Evolutionary conservation across 2,888 invertebrate genomes (phyloP).

Genomic region (Leucophenga maculata): DNA sequence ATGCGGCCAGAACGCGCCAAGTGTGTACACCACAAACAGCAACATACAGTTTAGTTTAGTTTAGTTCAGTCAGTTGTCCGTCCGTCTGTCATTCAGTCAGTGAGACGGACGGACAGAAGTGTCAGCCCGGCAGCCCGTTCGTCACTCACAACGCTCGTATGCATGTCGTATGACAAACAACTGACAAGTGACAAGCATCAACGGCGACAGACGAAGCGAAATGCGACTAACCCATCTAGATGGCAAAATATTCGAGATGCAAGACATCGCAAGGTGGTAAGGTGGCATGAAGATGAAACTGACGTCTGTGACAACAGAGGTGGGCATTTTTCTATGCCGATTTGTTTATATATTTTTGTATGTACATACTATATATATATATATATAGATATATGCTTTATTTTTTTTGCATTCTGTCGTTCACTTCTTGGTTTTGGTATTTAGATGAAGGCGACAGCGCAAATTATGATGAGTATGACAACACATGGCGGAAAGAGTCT

Average conservation of each 20-base stretch:
- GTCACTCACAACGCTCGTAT: slow-evolving; percentile 59
- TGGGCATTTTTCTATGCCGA: slow-evolving; percentile 27
- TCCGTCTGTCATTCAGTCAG: background rate
- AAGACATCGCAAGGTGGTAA: background rate
- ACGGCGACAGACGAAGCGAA: slow-evolving; percentile 40
- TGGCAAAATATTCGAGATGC: background rate
- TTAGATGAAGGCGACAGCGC: slow-evolving; percentile 47
- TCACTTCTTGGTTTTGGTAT: slow-evolving; percentile 33
- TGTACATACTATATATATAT: no score
- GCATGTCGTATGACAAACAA: slow-evolving; percentile 69
- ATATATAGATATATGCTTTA: no score
- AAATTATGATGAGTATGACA: slow-evolving; percentile 70
- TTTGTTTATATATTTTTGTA: slow-evolving; percentile 41
- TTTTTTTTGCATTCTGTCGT: slow-evolving; percentile 25
- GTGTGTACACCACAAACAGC: background rate
- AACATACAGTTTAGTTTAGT: slow-evolving; percentile 39
- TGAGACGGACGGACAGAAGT: background rate
- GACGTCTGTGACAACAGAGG: slow-evolving; percentile 9
- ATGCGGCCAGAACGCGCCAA: background rate
- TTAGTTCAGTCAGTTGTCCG: slow-evolving; percentile 33
- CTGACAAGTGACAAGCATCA: slow-evolving; percentile 70
- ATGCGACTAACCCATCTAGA: slow-evolving; percentile 2
- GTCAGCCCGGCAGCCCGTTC: background rate
- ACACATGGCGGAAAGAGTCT: slow-evolving; percentile 41
- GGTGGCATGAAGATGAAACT: background rate